phyloP scores from a whole-genome alignment of 2,888 invertebrate genomes.

The Sinodicranocentrus sp. region DNA sequence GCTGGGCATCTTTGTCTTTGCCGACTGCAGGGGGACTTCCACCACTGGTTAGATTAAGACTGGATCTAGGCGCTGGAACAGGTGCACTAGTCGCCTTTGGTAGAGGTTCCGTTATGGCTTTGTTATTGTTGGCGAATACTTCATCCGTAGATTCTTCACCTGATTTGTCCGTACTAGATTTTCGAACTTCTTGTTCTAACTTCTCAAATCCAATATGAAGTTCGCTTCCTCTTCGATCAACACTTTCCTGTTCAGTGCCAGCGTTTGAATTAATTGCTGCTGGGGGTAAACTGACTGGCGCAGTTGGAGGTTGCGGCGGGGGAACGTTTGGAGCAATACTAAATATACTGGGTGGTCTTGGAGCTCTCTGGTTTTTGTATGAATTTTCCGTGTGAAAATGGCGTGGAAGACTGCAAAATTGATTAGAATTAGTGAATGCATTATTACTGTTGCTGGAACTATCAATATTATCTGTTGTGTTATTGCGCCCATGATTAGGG shows the following conservation, averaged over 20 bases:
- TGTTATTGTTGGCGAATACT: constrained; percentile 29
- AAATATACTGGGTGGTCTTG: constrained; percentile 71
- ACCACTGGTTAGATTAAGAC: constrained; percentile 57
- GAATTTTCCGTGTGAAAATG: constrained; percentile 74
- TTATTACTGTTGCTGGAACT: constrained; percentile 28
- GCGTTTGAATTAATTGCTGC: neutral
- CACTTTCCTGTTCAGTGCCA: neutral
- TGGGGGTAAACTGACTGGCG: constrained; percentile 50
- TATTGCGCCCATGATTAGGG: constrained; percentile 43
- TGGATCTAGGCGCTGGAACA: constrained; percentile 74
- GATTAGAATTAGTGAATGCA: constrained; percentile 49
- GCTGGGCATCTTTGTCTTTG: constrained; percentile 31
- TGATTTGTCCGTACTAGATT: constrained; percentile 44
- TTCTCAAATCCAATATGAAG: constrained; percentile 67
- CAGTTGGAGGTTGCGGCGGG: constrained; percentile 54
- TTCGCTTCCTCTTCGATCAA: constrained; percentile 26
- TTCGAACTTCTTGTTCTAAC: constrained; percentile 64
- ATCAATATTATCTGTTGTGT: constrained; percentile 60
- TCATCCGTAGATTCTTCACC: constrained; percentile 55
- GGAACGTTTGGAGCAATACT: constrained; percentile 62
- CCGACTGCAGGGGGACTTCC: constrained; percentile 29
- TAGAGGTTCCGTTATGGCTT: neutral
- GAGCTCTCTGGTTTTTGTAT: constrained; percentile 70
- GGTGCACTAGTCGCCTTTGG: constrained; percentile 52
- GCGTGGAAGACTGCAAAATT: constrained; percentile 73